A percentile compares a stretch with the other conserved stretches of the same genome.
These are phyloP conservation scores for Ceyx melanurus DNA, from an alignment of 2,113 vertebrate genomes.

Conservation along the genomic window DNA sequence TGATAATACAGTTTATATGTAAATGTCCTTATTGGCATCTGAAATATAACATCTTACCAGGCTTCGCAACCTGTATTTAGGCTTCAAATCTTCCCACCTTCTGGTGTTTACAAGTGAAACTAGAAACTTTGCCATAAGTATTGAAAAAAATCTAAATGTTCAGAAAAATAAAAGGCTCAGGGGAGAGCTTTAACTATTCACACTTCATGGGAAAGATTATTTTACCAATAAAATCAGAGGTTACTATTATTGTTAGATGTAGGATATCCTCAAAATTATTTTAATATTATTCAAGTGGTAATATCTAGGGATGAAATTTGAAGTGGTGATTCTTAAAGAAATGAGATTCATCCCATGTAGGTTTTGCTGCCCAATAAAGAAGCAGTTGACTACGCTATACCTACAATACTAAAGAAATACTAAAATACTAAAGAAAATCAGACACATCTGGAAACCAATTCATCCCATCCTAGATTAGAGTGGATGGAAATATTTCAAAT, in stretches of 20 bases:
- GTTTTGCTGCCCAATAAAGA: not conserved
- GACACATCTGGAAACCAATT: not conserved
- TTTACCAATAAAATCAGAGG: slow-evolving; percentile 37
- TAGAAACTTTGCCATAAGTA: slow-evolving; percentile 51
- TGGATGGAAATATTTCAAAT: not conserved
- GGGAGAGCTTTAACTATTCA: not conserved
- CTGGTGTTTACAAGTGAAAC: slow-evolving; percentile 58
- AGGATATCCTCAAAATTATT: not conserved
- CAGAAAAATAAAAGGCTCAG: slow-evolving; percentile 29
- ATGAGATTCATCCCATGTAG: not conserved
- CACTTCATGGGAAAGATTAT: not conserved
- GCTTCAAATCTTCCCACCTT: slow-evolving; percentile 58
- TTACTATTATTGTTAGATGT: not conserved
- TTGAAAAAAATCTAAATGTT: slow-evolving; percentile 28
- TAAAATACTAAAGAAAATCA: not conserved
- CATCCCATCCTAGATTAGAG: not conserved
- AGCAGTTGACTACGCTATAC: not conserved
- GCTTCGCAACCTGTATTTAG: slow-evolving; percentile 61
- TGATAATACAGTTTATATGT: slow-evolving; percentile 59
- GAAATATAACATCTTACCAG: slow-evolving; percentile 60
- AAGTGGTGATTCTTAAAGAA: not conserved
- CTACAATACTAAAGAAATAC: not conserved
- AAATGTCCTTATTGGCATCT: slow-evolving; percentile 50
- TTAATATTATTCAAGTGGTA: slow-evolving; percentile 6
- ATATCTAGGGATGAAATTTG: not conserved